Conservation (phyloP, 2,113 vertebrate species). For the Cyprinodon brontotheroides region DNA sequence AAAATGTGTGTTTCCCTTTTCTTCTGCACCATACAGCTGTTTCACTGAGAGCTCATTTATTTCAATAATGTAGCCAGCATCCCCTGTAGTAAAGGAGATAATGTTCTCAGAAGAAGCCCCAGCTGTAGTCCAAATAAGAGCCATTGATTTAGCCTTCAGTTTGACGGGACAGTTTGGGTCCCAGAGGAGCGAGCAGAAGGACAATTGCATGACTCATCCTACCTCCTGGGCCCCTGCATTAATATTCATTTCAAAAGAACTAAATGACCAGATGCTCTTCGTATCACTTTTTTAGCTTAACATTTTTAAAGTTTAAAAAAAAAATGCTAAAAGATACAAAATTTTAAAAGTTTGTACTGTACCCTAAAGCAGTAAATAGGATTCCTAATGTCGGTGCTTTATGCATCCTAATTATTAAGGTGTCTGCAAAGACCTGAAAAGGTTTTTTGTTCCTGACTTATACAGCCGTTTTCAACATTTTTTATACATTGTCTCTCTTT, state of each 20-base stretch:
- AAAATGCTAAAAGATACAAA: constrained; percentile 4
- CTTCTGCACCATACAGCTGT: constrained; percentile 49
- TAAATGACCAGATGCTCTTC: constrained; percentile 47
- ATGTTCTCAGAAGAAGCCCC: constrained; percentile 53
- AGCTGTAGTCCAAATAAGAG: constrained; percentile 64
- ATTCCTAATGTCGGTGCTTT: constrained; percentile 21
- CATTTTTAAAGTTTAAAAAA: not conserved
- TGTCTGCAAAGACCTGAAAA: constrained; percentile 1
- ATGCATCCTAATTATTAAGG: not conserved
- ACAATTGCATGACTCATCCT: constrained; percentile 61
- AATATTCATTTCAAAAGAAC: constrained; percentile 63
- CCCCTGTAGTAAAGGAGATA: constrained; percentile 38
- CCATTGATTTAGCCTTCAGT: constrained; percentile 70
- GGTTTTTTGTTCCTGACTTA: constrained; percentile 17
- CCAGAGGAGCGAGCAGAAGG: constrained; percentile 54
- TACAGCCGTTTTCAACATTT: constrained; percentile 24
- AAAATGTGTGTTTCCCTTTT: constrained; percentile 23
- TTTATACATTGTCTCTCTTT: constrained; percentile 12
- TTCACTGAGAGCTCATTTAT: constrained; percentile 50
- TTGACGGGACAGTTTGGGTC: constrained; percentile 52
- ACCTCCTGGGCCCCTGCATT: constrained; percentile 54
- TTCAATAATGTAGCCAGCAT: constrained; percentile 49
- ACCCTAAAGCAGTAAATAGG: constrained; percentile 5
- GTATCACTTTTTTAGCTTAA: constrained; percentile 6
- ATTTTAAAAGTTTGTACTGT: not conserved